These are phyloP conservation scores for Bibio marci DNA, from an alignment of 2,888 invertebrate genomes.

Conservation along the genomic window DNA sequence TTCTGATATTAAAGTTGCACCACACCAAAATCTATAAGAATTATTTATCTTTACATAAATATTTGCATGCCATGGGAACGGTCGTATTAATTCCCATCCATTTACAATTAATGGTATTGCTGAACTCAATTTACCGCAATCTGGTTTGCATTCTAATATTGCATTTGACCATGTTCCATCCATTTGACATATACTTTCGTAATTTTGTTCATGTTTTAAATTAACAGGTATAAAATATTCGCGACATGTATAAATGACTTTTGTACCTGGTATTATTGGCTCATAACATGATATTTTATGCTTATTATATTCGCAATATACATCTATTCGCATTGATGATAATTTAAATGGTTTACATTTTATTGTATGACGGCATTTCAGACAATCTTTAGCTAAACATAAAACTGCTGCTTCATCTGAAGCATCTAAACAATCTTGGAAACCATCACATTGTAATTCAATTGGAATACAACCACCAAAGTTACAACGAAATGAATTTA, in stretches of 20 bases:
- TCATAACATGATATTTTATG: constrained; percentile 20
- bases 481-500: constrained; percentile 13
- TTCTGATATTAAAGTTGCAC: constrained; percentile 29
- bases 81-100: constrained; percentile 18
- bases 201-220: constrained; percentile 13
- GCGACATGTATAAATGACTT: constrained; percentile 21
- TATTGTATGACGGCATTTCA: constrained; percentile 4
- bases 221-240: constrained; percentile 20
- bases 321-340: constrained; percentile 10
- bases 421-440: constrained; percentile 13
- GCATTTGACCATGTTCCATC: constrained; percentile 28
- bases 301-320: constrained; percentile 18
- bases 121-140: constrained; percentile 12
- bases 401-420: constrained; percentile 13
- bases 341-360: constrained; percentile 15
- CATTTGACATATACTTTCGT: constrained; percentile 20
- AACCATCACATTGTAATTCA: constrained; percentile 12
- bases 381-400: constrained; percentile 8
- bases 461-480: constrained; percentile 13
- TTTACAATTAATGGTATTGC: constrained; percentile 19
- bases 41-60: constrained; percentile 24
- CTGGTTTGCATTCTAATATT: constrained; percentile 24
- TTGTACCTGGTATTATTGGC: constrained; percentile 21
- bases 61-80: constrained; percentile 30
- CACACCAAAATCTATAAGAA: constrained; percentile 27